Base-by-base conservation (phyloP, 2,888 invertebrate genomes). In the Plusia festucae region DNA sequence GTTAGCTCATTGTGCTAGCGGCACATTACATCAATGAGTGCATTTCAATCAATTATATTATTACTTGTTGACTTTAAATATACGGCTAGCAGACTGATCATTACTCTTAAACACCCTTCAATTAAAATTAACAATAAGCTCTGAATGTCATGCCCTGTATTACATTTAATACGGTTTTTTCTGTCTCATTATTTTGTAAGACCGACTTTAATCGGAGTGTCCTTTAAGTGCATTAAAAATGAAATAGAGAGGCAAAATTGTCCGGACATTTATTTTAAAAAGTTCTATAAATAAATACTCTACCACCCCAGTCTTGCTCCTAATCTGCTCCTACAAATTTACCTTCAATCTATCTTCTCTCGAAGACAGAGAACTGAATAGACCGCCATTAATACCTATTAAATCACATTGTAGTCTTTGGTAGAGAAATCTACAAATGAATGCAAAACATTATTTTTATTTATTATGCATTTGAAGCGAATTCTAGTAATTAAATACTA, bases 31-130 rank as follows among this genome's bases (percentile, higher is more conserved):
- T 2, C 2, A 0, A 49, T 9, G 20, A 11, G 11, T 18, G 20
- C 2, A 18, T 20, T 18, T 49, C 20, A 49, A 49, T 49, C 46
- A 20, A 49, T 49, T 49, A 49, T 20, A 49, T 18, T 20, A 49
- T 49, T 20, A 49, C 11, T 18, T 44, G 16, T 46, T 46, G 46
- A 18, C 46, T 18, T 3, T 46, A 0, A 7, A 49, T 49, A 49
- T 18, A 20, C 18, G 18, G 18, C 9, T n/a, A 18, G 20, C 9
- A 1, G 46, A 9, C 11, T 16, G 18, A 49, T 49, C 46, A 49
- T 49, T 49, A 49, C 20, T 20, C 20, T 49, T 49, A 49, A 49
- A 49, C 46, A 18, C 46, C 20, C 46, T 18, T 49, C 46, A 49
- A 49, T 49, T 49, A 49, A 49, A 49, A 49, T 18, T 20, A 49